These are phyloP conservation scores for Brenthis daphne DNA, from an alignment of 2,888 invertebrate species.

Conservation along the genomic window DNA sequence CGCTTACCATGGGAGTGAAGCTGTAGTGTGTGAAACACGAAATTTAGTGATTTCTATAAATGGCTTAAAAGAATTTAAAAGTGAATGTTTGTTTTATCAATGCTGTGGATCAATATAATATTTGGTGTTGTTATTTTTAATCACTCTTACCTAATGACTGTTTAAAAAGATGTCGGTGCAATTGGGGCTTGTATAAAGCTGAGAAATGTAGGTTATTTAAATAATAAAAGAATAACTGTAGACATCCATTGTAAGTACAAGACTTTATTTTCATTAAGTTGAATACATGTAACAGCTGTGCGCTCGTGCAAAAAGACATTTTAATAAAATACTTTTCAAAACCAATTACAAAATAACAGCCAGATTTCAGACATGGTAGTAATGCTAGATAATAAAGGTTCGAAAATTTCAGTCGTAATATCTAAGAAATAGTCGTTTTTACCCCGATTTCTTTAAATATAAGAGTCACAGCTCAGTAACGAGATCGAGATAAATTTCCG, in stretches of 20 bases:
- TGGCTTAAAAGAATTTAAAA: too few relatives aligned
- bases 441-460: constrained; percentile 47
- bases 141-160: neutral
- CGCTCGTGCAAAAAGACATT: constrained; percentile 49
- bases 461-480: constrained; percentile 57
- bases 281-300: constrained; percentile 42
- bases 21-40: too few relatives aligned
- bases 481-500: constrained; percentile 41
- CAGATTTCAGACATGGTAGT: constrained; percentile 63
- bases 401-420: constrained; percentile 75
- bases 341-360: constrained; percentile 68
- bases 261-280: constrained; percentile 28
- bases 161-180: neutral
- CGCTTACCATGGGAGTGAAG: too few relatives aligned
- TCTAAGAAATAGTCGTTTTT: constrained; percentile 66
- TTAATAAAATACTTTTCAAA: constrained; percentile 52
- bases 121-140: too few relatives aligned
- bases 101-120: too few relatives aligned
- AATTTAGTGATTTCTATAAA: too few relatives aligned
- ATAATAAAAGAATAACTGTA: constrained; percentile 18
- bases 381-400: constrained; percentile 68
- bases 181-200: too few relatives aligned
- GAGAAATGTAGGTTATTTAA: too few relatives aligned
- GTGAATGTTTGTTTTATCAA: too few relatives aligned
- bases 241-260: constrained; percentile 22